These are phyloP conservation scores for Phycodurus eques DNA, from an alignment of 2,113 vertebrate species.

Conservation along the genomic window DNA sequence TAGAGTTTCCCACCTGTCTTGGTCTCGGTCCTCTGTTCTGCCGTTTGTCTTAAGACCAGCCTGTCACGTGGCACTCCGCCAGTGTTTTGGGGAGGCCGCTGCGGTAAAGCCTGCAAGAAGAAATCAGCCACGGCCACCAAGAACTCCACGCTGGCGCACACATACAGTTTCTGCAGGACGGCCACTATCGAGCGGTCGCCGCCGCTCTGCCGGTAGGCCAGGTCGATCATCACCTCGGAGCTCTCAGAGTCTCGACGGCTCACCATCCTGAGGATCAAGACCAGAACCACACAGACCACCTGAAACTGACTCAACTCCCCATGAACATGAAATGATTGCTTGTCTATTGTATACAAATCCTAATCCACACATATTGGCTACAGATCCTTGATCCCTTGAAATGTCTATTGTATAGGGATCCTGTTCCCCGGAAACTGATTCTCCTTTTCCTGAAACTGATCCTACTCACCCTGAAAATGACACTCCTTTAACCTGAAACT, in stretches of 20 bases:
- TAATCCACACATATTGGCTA: too few species aligned
- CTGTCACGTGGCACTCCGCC: conserved; percentile 52
- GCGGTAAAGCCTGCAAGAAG: conserved; percentile 85
- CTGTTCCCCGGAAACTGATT: neutral
- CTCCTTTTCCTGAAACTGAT: neutral
- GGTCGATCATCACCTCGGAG: conserved; percentile 80
- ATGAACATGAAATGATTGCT: too few species aligned
- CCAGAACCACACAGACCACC: neutral
- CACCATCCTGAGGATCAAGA: conserved; percentile 82
- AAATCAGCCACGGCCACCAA: conserved; percentile 90
- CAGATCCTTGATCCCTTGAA: too few species aligned
- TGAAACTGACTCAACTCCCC: neutral
- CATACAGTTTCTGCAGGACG: conserved; percentile 85
- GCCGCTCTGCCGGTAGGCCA: conserved; percentile 77
- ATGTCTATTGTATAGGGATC: too few species aligned
- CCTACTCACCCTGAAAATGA: too few species aligned
- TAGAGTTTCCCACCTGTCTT: conserved; percentile 36
- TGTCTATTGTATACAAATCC: too few species aligned
- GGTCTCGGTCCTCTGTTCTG: conserved; percentile 56
- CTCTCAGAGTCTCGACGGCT: conserved; percentile 75
- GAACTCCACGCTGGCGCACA: conserved; percentile 96
- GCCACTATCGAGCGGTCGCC: conserved; percentile 73
- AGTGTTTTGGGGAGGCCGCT: conserved; percentile 3
- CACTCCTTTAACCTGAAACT: too few species aligned
- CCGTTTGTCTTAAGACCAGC: conserved; percentile 68